Percentiles rank a stretch among this genome's conserved stretches.
phyloP scores from a whole-genome alignment of 2,888 invertebrate species.

The Leptopilina drosophilae region DNA sequence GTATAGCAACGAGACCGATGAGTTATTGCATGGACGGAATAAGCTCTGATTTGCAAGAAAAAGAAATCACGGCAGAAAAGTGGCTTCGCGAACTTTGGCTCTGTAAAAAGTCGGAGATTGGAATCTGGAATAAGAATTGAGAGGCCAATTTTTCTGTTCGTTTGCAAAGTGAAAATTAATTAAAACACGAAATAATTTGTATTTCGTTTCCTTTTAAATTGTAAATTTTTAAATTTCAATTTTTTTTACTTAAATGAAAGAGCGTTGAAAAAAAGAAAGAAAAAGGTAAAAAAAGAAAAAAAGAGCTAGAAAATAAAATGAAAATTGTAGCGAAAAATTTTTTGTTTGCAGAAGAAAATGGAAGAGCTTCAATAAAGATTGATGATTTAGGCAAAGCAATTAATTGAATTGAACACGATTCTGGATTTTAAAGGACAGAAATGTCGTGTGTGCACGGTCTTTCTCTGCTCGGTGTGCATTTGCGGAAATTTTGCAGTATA shows the following conservation, averaged over 20 bases:
- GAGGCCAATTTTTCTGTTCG: too few relatives aligned
- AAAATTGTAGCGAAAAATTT: too few relatives aligned
- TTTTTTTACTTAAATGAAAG: too few relatives aligned
- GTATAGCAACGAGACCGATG: constrained; percentile 13
- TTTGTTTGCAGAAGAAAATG: too few relatives aligned
- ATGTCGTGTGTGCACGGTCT: neutral
- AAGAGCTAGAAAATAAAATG: too few relatives aligned
- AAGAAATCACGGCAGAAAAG: constrained; percentile 30
- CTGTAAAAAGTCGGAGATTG: neutral
- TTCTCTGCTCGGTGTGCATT: neutral
- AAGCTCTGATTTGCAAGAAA: constrained; percentile 15
- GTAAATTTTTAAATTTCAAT: too few relatives aligned
- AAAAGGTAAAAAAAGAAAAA: too few relatives aligned
- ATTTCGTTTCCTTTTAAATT: too few relatives aligned
- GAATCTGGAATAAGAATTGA: neutral
- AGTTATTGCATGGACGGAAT: constrained; percentile 28
- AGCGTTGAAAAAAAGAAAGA: too few relatives aligned
- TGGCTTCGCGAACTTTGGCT: constrained; percentile 34
- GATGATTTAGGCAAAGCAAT: too few relatives aligned
- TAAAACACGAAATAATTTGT: too few relatives aligned
- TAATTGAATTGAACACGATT: neutral
- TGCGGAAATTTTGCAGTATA: neutral
- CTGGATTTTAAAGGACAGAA: neutral
- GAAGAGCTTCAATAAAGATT: too few relatives aligned
- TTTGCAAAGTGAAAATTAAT: neutral